These are phyloP conservation scores for Tortricodes alternella DNA, from an alignment of 2,888 invertebrate genomes.

Conservation along the genomic window DNA sequence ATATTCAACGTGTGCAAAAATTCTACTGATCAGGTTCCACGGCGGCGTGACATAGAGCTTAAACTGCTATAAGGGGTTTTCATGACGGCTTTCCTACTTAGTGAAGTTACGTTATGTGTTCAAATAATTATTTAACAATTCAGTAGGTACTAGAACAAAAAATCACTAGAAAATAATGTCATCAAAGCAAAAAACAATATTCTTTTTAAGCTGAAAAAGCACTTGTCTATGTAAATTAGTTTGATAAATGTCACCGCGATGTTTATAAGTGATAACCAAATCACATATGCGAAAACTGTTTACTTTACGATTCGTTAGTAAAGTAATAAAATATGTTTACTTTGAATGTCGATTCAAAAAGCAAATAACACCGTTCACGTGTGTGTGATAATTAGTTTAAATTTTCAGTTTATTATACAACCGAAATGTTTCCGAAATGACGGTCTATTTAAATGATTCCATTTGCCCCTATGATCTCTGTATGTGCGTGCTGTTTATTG, in stretches of 20 bases:
- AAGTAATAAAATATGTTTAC: not conserved
- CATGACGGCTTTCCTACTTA: not conserved
- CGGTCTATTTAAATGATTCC: slow-evolving; percentile 24
- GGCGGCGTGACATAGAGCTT: not conserved
- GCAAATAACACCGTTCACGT: not conserved
- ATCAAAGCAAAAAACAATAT: too few species aligned
- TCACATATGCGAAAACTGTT: too few species aligned
- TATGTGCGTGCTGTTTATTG: slow-evolving; percentile 39
- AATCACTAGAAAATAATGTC: too few species aligned
- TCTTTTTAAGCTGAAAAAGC: too few species aligned
- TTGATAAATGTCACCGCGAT: too few species aligned
- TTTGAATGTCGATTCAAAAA: not conserved
- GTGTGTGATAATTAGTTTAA: slow-evolving; percentile 2
- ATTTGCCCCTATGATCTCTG: slow-evolving; percentile 27
- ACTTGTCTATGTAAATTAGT: too few species aligned
- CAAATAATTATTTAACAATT: too few species aligned
- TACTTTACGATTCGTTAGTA: not conserved
- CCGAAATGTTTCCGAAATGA: slow-evolving; percentile 14
- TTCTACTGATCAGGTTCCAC: slow-evolving; percentile 14
- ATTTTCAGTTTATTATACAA: not conserved
- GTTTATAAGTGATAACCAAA: too few species aligned
- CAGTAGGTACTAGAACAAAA: too few species aligned
- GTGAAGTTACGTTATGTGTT: not conserved
- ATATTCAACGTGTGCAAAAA: slow-evolving; percentile 31
- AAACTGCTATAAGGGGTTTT: not conserved